Base-by-base conservation (phyloP, 2,113 vertebrate genomes). In the Pipa parva region DNA sequence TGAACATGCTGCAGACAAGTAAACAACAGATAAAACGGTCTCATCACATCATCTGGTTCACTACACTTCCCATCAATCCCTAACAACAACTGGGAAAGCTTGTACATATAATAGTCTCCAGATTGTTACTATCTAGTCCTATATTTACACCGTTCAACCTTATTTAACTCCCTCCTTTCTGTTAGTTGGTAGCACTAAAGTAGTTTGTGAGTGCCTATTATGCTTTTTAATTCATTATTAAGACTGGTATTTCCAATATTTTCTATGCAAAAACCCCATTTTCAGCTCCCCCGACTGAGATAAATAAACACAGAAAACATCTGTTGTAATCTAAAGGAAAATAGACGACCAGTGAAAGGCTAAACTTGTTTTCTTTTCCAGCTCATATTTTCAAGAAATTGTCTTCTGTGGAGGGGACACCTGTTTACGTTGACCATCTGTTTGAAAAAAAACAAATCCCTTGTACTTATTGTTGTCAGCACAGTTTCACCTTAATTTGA, bases 401-500 rank as follows among this genome's bases (percentile, higher is more conserved):
- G 52, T 56, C 51, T 55, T 36, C 24, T 57, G 1, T 27, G 20
- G 13, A 27, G 26, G 26, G 51, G 0, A 0, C 0, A 26, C 13
- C 50, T 65, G 62, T 74, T 78, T 67, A 63, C 61, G 71, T 64
- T 71, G 58, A 57, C 75, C 77, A 74, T 70, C 71, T 80, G 76
- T 72, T 57, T 36, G 31, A 71, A 71, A 77, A 72, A 75, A 65
- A n/a, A 67, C n/a, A n/a, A n/a, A 59, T 50, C 20, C 57, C 37
- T 29, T 5, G 31, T 11, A 25, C 57, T 15, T 71, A 63, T 22
- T 63, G 3, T 36, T 77, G 71, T 65, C 4, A 0, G 49, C 15
- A 58, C 55, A 61, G n/a, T 72, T 74, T 79, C 73, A 81, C 77
- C 73, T 79, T 79, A 26, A 49, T 56, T 58, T 68, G 37, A 63